Evolutionary conservation across 2,797 vertebrate species (phyloP).

Genomic region (Pyrocephalus nanus): DNA sequence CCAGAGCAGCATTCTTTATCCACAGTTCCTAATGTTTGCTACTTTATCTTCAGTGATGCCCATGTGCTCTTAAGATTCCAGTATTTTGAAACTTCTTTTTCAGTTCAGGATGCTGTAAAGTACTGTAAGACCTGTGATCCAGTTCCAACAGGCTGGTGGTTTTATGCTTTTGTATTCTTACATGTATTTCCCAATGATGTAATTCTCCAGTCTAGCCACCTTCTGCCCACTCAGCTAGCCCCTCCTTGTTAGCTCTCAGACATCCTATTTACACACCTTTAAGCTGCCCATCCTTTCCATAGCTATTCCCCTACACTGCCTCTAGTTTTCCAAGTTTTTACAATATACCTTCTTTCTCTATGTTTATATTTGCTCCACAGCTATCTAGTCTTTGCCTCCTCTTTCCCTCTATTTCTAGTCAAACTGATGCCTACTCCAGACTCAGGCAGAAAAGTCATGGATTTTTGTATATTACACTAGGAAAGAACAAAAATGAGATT

Average conservation of each 20-base stretch:
- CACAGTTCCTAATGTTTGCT: neutral
- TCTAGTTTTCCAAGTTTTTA: neutral
- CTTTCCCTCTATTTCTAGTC: neutral
- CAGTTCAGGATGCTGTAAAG: neutral
- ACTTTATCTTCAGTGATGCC: neutral
- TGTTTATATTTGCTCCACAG: neutral
- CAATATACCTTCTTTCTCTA: neutral
- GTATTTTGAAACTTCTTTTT: neutral
- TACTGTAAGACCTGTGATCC: neutral
- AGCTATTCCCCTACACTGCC: neutral
- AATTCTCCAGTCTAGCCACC: neutral
- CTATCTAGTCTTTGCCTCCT: neutral
- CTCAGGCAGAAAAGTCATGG: neutral
- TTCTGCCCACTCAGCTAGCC: neutral
- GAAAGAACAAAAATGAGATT: neutral
- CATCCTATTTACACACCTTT: accelerated
- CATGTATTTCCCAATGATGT: neutral
- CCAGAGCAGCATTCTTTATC: neutral
- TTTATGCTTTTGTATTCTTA: neutral
- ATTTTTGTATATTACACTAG: neutral
- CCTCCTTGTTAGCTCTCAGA: neutral
- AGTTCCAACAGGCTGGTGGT: neutral
- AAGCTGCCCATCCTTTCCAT: neutral
- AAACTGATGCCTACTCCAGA: neutral
- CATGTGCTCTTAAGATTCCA: neutral